Evolutionary conservation across 1,140 invertebrate species (phyloP).

Genomic region (Hestina assimilis): DNA sequence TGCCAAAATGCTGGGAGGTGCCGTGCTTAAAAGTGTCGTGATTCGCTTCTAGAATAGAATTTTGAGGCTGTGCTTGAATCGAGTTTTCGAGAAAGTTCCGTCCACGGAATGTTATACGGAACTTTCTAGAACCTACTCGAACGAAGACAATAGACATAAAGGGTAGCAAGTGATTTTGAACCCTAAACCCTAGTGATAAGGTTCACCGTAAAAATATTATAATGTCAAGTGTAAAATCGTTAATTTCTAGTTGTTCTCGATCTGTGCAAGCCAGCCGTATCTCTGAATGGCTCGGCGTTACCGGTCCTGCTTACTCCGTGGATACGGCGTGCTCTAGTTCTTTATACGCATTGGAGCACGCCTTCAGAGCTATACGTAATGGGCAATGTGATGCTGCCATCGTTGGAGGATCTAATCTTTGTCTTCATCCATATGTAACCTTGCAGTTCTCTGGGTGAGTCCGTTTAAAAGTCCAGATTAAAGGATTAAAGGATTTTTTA

Average conservation of each 20-base stretch:
- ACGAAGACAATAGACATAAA: too few species aligned
- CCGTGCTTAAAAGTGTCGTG: too few species aligned
- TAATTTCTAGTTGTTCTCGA: slow-evolving; percentile 83
- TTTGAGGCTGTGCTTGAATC: too few species aligned
- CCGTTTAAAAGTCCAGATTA: not conserved
- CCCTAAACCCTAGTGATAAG: too few species aligned
- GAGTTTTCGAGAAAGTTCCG: too few species aligned
- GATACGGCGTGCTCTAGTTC: slow-evolving; percentile 96
- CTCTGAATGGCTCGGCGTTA: slow-evolving; percentile 85
- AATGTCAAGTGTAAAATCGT: not conserved
- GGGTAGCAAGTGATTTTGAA: too few species aligned
- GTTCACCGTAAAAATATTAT: too few species aligned
- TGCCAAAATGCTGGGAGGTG: too few species aligned
- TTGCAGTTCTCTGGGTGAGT: slow-evolving; percentile 87
- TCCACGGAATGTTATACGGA: too few species aligned
- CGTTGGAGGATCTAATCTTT: slow-evolving; percentile 90
- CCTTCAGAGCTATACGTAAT: slow-evolving; percentile 85
- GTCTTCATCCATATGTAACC: slow-evolving; percentile 89
- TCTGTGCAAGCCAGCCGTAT: slow-evolving; percentile 95
- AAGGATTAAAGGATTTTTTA: not conserved
- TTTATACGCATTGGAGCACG: slow-evolving; percentile 90
- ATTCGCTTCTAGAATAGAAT: too few species aligned
- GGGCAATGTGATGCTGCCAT: slow-evolving; percentile 91
- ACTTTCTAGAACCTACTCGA: too few species aligned
- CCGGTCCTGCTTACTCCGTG: slow-evolving; percentile 88